phyloP scores from a whole-genome alignment of 2,113 vertebrate species.

The Brachionichthys hirsutus region DNA sequence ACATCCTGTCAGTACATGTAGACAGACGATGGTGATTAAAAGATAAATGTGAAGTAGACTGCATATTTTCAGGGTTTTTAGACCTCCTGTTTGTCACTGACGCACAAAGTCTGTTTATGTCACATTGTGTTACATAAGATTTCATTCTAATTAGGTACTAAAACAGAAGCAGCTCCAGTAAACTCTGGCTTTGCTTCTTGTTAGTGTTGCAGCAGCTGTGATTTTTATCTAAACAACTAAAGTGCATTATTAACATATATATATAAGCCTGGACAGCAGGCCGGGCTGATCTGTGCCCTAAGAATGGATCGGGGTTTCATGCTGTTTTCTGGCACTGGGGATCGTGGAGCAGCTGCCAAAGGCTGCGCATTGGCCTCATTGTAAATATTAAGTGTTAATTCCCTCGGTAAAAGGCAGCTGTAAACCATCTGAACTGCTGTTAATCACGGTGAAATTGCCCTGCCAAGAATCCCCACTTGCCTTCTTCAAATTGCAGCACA shows the following conservation, averaged over 20 bases:
- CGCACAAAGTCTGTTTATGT: too few relatives aligned
- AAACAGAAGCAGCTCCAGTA: too few relatives aligned
- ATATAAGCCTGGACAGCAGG: slow-evolving; percentile 18
- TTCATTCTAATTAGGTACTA: too few relatives aligned
- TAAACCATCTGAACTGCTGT: slow-evolving; percentile 78
- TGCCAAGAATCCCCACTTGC: slow-evolving; percentile 74
- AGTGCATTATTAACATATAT: slow-evolving; percentile 1
- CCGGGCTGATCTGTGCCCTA: slow-evolving; percentile 41
- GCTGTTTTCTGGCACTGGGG: slow-evolving; percentile 25
- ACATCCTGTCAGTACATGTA: slow-evolving; percentile 7
- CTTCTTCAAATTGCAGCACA: slow-evolving; percentile 76
- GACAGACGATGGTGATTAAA: slow-evolving; percentile 9
- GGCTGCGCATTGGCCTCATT: slow-evolving; percentile 72
- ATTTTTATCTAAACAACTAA: too few relatives aligned
- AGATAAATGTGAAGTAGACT: slow-evolving; percentile 12
- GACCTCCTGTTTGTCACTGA: too few relatives aligned
- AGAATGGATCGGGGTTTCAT: slow-evolving; percentile 27
- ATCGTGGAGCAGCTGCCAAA: slow-evolving; percentile 49
- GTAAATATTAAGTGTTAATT: slow-evolving; percentile 85
- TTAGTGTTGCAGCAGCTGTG: too few relatives aligned
- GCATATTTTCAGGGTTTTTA: too few relatives aligned
- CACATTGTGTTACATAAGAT: too few relatives aligned
- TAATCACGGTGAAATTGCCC: slow-evolving; percentile 81
- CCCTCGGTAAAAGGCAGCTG: slow-evolving; percentile 81
- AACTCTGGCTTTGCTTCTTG: too few relatives aligned